These are phyloP conservation scores for Eupsilia transversa DNA, from an alignment of 2,888 invertebrate species.

Conservation along the genomic window DNA sequence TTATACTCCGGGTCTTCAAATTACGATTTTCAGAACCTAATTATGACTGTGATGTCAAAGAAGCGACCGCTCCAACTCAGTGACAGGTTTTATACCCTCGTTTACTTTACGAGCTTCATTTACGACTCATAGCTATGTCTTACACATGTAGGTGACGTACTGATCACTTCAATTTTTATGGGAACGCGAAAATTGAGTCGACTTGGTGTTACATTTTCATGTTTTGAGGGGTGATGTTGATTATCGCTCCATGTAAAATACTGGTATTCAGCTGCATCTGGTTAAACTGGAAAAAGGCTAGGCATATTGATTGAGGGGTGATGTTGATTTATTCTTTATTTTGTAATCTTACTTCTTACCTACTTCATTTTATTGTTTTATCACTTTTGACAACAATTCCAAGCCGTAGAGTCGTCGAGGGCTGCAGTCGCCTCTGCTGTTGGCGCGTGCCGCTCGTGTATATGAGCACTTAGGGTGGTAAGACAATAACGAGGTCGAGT, in stretches of 20 bases:
- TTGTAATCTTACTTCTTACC: not conserved
- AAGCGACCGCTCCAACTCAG: constrained; percentile 16
- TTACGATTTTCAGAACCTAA: constrained; percentile 8
- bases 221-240: not conserved
- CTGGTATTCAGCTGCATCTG: not conserved
- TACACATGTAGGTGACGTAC: constrained; percentile 26
- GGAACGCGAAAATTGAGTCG: constrained; percentile 17
- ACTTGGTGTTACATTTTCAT: constrained; percentile 7
- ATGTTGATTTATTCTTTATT: not conserved
- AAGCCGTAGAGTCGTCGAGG: too few relatives aligned
- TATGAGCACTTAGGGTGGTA: too few relatives aligned
- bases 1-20: not conserved
- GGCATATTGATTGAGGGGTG: not conserved
- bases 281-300: not conserved
- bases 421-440: too few relatives aligned
- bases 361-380: not conserved
- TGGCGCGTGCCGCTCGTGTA: too few relatives aligned
- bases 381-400: not conserved
- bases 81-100: constrained; percentile 39
- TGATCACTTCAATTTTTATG: constrained; percentile 44
- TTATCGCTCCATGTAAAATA: not conserved
- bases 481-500: too few relatives aligned
- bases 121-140: constrained; percentile 20
- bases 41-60: constrained; percentile 10
- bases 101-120: constrained; percentile 46